phyloP scores from a whole-genome alignment of 1,140 invertebrate genomes.

The Sitobion miscanthi region DNA sequence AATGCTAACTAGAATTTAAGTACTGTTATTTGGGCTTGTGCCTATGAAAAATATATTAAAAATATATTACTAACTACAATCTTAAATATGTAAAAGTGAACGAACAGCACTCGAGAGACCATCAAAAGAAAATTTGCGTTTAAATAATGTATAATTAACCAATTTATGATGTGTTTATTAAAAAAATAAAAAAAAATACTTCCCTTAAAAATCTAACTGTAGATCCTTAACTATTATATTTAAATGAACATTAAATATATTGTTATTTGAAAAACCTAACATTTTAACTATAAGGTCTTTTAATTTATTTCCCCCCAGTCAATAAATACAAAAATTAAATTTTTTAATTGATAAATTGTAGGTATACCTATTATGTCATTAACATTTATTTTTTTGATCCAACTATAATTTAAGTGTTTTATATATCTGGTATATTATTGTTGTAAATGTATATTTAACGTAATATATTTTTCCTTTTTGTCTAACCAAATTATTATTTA shows the following conservation, averaged over 20 bases:
- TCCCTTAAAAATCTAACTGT: background rate
- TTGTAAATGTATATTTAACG: background rate
- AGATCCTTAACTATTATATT: background rate
- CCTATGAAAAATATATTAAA: background rate
- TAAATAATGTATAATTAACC: background rate
- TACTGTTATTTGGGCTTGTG: background rate
- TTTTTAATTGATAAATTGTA: background rate
- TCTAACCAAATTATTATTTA: conserved; percentile 44
- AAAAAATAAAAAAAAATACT: background rate
- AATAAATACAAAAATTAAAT: background rate
- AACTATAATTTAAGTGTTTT: background rate
- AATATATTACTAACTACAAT: background rate
- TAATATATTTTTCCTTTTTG: background rate
- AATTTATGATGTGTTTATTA: background rate
- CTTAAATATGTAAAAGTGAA: background rate
- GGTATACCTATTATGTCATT: background rate
- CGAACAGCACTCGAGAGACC: conserved; percentile 15
- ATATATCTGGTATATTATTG: conserved; percentile 4
- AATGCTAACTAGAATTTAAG: background rate
- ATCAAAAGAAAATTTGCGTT: background rate
- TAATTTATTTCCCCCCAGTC: background rate
- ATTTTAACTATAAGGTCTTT: background rate
- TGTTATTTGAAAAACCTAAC: background rate
- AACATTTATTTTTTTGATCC: background rate
- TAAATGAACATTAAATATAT: background rate